phyloP scores from a whole-genome alignment of 2,797 vertebrate species.

The Hybognathus amarus region DNA sequence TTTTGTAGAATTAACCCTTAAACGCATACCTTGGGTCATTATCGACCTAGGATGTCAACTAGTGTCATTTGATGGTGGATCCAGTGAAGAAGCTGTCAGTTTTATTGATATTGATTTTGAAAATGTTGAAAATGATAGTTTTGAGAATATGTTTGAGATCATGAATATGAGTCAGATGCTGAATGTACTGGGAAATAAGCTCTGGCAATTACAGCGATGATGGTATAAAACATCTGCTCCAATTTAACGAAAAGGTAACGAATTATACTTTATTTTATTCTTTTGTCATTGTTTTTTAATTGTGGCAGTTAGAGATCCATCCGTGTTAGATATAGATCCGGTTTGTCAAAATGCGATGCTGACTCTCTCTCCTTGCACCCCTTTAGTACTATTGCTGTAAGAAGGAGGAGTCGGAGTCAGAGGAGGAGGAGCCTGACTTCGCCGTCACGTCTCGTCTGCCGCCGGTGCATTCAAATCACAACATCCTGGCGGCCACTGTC shows the following conservation, averaged over 20 bases:
- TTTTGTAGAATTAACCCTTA: not conserved
- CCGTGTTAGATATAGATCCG: not conserved
- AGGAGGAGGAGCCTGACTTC: slow-evolving; percentile 98
- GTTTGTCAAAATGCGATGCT: not conserved
- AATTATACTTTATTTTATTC: not conserved
- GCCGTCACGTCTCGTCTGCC: slow-evolving; percentile 90
- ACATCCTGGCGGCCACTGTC: slow-evolving; percentile 89
- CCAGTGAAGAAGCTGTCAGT: not conserved
- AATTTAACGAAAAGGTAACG: too few relatives aligned
- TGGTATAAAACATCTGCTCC: not conserved
- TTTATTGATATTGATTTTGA: not conserved
- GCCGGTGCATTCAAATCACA: slow-evolving; percentile 89
- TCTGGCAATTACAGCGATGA: not conserved
- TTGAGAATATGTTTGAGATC: not conserved
- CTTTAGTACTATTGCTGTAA: slow-evolving; percentile 97
- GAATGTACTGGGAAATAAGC: not conserved
- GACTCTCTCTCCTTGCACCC: not conserved
- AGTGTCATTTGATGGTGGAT: not conserved
- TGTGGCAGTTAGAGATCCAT: not conserved
- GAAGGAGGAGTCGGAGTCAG: slow-evolving; percentile 94
- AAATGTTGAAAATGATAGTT: not conserved
- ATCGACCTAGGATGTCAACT: not conserved
- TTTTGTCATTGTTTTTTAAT: not conserved
- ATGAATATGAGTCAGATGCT: not conserved
- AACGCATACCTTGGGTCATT: not conserved